Conservation (phyloP, 2,888 invertebrate species). For the Apamea crenata region DNA sequence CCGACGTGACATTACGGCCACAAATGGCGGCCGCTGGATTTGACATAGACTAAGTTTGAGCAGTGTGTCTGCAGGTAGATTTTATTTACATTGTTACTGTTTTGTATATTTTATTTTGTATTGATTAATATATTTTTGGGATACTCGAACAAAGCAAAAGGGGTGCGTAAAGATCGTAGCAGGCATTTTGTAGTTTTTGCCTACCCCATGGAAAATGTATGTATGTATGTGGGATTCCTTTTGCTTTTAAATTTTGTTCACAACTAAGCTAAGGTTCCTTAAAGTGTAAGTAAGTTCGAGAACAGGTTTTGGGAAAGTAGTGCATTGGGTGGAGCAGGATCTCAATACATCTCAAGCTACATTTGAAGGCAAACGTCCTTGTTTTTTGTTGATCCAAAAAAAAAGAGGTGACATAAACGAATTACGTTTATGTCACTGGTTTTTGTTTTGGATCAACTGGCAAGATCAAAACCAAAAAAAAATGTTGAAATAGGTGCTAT, state of each 20-base stretch:
- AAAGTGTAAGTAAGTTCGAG: background rate
- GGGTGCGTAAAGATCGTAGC: background rate
- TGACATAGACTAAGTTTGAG: conserved; percentile 5
- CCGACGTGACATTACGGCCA: conserved; percentile 40
- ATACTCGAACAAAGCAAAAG: background rate
- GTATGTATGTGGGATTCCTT: background rate
- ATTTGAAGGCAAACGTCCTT: background rate
- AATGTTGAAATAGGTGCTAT: background rate
- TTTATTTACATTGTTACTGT: background rate
- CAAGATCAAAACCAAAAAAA: background rate
- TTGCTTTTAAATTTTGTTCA: background rate
- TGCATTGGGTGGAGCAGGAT: background rate
- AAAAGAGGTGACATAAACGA: no score
- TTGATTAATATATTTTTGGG: background rate
- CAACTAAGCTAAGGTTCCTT: background rate
- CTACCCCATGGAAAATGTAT: background rate
- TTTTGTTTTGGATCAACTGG: background rate
- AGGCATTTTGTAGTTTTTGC: background rate
- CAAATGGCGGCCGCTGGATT: conserved; percentile 23
- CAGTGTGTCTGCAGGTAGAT: background rate
- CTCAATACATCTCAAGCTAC: background rate
- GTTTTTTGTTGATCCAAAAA: no score
- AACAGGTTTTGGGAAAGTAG: background rate
- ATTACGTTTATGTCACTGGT: background rate
- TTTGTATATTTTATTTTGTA: background rate